Evolutionary conservation across 2,888 invertebrate species (phyloP), one percentile per base, ranked within the genome.

Genomic region (Cinara cedri): DNA sequence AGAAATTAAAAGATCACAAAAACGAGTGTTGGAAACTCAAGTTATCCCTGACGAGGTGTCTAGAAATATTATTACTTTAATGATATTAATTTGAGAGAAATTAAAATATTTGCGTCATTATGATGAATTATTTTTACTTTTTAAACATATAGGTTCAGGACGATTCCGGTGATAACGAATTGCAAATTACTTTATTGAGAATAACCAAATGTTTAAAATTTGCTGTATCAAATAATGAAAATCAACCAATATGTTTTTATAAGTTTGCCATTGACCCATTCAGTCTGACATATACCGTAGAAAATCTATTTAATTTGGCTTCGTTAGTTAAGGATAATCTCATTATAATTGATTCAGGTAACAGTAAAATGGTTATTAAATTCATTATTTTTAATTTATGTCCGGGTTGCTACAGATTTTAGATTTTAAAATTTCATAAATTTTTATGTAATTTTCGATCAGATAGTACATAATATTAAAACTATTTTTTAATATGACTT

Each of bases 231-330:
- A n/a, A 55, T 2, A 76, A 76, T 46, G 0, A 49, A 0, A 68
- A 57, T 1, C 11, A 68, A 11, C 68, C 76, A 26, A 3, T 76
- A 49, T 8, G 14, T 10, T 60, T 76, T 11, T 24, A 55, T 9
- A 42, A 21, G 19, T 76, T 76, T 76, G 57, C 34, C 34, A 57
- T 76, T 34, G 68, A 76, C 34, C 68, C 76, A 60, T 66, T 60
- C 26, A 76, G 66, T 14, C 16, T 76, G 9, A 16, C 76, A 49
- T 57, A 16, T 19, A 60, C 34, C 14, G 49, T 76, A 21, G 68
- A 76, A 76, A 76, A 76, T 68, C 26, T 68, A 26, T 76, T 68
- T 76, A 9, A 76, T 68, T 34, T 76, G 46, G 46, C 76, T 76
- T 60, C 46, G 34, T 57, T 76, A 49, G 46, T 24, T 0, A 76